phyloP scores from a whole-genome alignment of 2,888 invertebrate genomes.

The Heteromyza rotundicornis region DNA sequence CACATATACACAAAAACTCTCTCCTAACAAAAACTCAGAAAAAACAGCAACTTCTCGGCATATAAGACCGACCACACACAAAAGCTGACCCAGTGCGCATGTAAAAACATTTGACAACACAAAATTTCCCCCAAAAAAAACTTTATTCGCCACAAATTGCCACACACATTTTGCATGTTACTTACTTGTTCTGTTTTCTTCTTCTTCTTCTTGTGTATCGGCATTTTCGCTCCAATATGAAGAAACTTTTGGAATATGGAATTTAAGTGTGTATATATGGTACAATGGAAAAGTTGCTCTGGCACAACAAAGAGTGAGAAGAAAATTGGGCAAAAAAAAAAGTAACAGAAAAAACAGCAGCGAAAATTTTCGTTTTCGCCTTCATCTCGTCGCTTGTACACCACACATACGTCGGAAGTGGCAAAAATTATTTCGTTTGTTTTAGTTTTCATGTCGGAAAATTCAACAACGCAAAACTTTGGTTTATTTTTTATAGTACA shows the following conservation, averaged over 20 bases:
- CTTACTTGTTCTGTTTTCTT: not conserved
- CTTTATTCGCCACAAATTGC: not conserved
- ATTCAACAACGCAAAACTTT: slow-evolving; percentile 25
- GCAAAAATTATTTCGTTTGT: slow-evolving; percentile 31
- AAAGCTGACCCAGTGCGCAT: slow-evolving; percentile 5
- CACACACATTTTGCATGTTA: not conserved
- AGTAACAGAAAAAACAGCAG: not conserved
- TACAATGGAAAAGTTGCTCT: slow-evolving; percentile 43
- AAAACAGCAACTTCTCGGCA: not conserved
- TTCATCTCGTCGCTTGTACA: too few relatives aligned
- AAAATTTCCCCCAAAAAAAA: not conserved
- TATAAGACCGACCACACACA: not conserved
- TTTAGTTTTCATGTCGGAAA: slow-evolving; percentile 29
- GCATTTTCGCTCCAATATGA: not conserved
- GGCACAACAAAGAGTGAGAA: not conserved
- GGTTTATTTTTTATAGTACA: not conserved
- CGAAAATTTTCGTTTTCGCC: slow-evolving; percentile 26
- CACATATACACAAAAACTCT: not conserved
- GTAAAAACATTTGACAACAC: not conserved
- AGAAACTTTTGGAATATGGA: slow-evolving; percentile 47
- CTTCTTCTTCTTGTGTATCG: not conserved
- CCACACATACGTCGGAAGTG: slow-evolving; percentile 25
- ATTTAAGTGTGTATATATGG: slow-evolving; percentile 53
- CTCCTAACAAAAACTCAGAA: too few relatives aligned
- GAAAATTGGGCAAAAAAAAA: not conserved